Evolutionary conservation across 2,113 vertebrate species (phyloP), one percentile per base, ranked within the genome.

Genomic region (Elgaria multicarinata): DNA sequence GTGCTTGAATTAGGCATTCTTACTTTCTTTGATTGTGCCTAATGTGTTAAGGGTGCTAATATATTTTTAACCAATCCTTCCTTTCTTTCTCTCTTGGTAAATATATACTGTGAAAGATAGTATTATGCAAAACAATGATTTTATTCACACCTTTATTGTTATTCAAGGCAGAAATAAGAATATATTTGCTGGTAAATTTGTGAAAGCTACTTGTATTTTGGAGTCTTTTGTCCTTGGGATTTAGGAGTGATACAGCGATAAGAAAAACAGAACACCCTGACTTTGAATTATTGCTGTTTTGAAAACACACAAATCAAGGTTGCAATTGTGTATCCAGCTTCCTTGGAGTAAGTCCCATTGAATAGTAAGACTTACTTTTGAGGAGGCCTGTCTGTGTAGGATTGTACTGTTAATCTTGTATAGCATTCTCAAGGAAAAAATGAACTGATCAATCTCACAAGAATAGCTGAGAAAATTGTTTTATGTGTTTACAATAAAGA

Each of bases 271-370:
- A 16, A 14, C 42, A 24, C 58, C 90, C 77, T 42, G 79, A 50
- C 50, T 22, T 42, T 71, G 74, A 92, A 87, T 16, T 7, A 26
- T 90, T 64, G 86, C n/a, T 91, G 85, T 28, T 67, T 79, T 44
- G 28, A 31, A 83, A 36, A 64, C 55, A 64, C 0, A 77, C 75
- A 66, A 86, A 88, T 14, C 80, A 6, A 44, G 24, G 74, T 24
- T 76, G 1, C 36, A 74, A 22, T 74, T 22, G 1, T 74, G n/a
- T 22, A 42, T 18, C 4, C 6, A 39, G 72, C 2, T 74, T 74
- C 18, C 36, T 39, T 18, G 74, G 22, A 44, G 0, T 44, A 44
- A 26, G 6, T 12, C 42, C 64, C 20, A 44, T 44, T 28, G 39
- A 44, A 42, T 16, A 39, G n/a, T 39, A 20, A 39, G 36, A 22